Evolutionary conservation across 2,113 vertebrate species (phyloP).

Genomic region (Pampusana beccarii): DNA sequence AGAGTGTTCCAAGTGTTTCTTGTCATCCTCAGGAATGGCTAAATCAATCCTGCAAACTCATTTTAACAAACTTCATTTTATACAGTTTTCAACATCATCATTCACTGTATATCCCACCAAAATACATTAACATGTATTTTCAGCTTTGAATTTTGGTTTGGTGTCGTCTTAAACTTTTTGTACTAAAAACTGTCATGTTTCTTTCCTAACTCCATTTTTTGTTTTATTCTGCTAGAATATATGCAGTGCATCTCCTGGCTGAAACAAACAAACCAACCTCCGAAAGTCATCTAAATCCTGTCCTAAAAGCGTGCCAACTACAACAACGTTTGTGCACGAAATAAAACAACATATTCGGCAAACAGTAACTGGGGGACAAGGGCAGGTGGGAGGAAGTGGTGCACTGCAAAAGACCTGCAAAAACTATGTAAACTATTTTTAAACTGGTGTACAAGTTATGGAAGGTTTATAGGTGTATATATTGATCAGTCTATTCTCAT

Average conservation of each 20-base stretch:
- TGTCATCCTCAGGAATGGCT: not conserved
- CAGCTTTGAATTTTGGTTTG: not conserved
- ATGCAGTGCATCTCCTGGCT: not conserved
- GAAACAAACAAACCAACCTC: not conserved
- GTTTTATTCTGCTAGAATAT: not conserved
- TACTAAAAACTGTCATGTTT: not conserved
- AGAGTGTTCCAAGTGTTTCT: not conserved
- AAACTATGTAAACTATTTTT: not conserved
- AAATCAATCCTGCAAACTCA: not conserved
- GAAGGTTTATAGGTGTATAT: not conserved
- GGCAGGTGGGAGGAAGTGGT: too few relatives aligned
- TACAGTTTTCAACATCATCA: not conserved
- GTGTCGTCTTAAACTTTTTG: not conserved
- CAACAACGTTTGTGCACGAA: not conserved
- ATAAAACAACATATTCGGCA: not conserved
- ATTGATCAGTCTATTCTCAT: rapidly evolving
- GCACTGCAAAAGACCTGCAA: not conserved
- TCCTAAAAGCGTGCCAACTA: not conserved
- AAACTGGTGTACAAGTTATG: not conserved
- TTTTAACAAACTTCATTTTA: not conserved
- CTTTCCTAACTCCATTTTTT: not conserved
- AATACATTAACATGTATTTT: not conserved
- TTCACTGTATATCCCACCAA: not conserved
- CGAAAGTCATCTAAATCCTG: not conserved
- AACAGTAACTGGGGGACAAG: not conserved